Percentiles rank a stretch among this genome's conserved stretches.
These are phyloP conservation scores for Podarcis raffonei DNA, from an alignment of 2,113 vertebrate species.

Conservation along the genomic window DNA sequence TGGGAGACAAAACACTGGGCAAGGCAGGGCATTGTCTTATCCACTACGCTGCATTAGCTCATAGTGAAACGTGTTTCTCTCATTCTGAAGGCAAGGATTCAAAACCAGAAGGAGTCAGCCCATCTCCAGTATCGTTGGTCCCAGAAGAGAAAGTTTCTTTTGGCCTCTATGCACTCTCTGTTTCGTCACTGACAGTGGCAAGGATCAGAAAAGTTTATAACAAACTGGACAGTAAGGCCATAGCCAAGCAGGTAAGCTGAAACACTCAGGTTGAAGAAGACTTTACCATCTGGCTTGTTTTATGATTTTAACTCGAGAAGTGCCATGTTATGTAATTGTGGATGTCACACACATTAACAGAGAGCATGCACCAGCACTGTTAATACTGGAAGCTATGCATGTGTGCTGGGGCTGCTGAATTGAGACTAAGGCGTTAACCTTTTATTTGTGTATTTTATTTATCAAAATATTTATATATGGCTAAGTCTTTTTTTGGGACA, in stretches of 20 bases:
- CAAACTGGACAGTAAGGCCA: slow-evolving; percentile 97
- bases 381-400: neutral
- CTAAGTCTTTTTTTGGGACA: neutral
- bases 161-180: slow-evolving; percentile 91
- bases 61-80: slow-evolving; percentile 13
- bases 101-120: slow-evolving; percentile 83
- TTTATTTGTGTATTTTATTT: too few relatives aligned
- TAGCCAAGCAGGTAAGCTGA: slow-evolving; percentile 92
- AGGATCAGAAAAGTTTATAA: slow-evolving; percentile 97
- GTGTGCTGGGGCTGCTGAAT: neutral
- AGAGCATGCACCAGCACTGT: neutral
- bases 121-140: slow-evolving; percentile 85
- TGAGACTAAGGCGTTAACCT: neutral
- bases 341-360: neutral
- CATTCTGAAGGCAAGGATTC: slow-evolving; percentile 90
- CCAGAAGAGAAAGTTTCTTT: slow-evolving; percentile 98
- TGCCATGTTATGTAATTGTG: neutral
- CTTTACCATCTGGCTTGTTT: neutral
- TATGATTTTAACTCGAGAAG: neutral
- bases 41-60: neutral
- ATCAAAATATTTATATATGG: too few relatives aligned
- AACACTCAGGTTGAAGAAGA: neutral
- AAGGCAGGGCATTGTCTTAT: neutral
- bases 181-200: slow-evolving; percentile 92
- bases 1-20: too few relatives aligned